phyloP scores from a whole-genome alignment of 2,797 vertebrate species.

The Alauda arvensis region DNA sequence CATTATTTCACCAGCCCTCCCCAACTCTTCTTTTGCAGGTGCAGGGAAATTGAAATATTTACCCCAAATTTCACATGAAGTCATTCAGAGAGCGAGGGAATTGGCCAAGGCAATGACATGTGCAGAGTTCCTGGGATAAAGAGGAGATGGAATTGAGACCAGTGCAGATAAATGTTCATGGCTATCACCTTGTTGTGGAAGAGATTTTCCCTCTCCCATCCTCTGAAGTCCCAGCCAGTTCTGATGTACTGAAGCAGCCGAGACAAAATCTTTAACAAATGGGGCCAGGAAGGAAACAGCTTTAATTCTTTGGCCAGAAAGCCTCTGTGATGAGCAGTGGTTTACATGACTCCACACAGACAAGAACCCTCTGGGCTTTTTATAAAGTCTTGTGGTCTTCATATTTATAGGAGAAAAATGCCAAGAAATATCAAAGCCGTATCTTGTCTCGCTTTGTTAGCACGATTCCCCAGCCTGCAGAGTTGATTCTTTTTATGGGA shows the following conservation, averaged over 20 bases:
- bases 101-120: background rate
- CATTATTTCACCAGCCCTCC: background rate
- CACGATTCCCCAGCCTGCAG: background rate
- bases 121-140: background rate
- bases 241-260: background rate
- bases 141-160: background rate
- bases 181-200: background rate
- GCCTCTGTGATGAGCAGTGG: conserved; percentile 16
- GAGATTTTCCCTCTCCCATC: background rate
- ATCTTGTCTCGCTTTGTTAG: conserved; percentile 29
- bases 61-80: background rate
- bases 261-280: conserved; percentile 24
- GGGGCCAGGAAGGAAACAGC: conserved; percentile 26
- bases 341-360: conserved; percentile 43
- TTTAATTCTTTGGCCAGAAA: conserved; percentile 39
- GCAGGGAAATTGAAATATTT: background rate
- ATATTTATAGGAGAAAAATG: conserved; percentile 12
- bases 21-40: background rate
- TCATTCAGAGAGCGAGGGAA: background rate
- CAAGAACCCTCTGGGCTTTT: conserved; percentile 22
- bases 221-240: background rate
- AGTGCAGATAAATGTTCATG: background rate
- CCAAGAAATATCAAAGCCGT: conserved; percentile 40
- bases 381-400: background rate
- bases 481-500: background rate